Evolutionary conservation across 2,888 invertebrate genomes (phyloP).

Genomic region (Cheilosia vulpina): DNA sequence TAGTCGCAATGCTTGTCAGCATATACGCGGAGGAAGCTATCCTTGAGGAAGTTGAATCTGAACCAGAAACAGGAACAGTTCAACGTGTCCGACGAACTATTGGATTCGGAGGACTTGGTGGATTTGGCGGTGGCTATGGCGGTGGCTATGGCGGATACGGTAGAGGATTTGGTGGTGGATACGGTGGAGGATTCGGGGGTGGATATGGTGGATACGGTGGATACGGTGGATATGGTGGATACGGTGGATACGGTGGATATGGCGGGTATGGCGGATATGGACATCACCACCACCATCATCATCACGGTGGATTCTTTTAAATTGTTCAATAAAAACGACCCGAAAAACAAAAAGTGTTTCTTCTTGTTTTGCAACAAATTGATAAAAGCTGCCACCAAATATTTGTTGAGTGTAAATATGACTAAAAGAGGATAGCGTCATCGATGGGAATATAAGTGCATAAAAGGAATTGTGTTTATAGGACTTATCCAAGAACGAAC

Average conservation of each 20-base stretch:
- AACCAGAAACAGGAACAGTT: constrained; percentile 13
- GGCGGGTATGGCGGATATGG: too few relatives aligned
- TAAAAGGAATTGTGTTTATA: too few relatives aligned
- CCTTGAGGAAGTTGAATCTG: constrained; percentile 6
- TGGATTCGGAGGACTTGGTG: constrained; percentile 34
- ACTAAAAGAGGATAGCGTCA: too few relatives aligned
- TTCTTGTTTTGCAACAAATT: too few relatives aligned
- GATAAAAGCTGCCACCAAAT: too few relatives aligned
- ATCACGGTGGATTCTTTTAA: background rate
- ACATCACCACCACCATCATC: constrained; percentile 14
- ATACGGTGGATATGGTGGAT: background rate
- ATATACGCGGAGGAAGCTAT: constrained; percentile 13
- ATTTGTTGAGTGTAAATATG: too few relatives aligned
- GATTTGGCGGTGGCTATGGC: constrained; percentile 40
- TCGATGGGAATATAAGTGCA: too few relatives aligned
- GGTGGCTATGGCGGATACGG: background rate
- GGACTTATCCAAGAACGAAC: too few relatives aligned
- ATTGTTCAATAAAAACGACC: background rate
- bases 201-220: background rate
- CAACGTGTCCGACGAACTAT: constrained; percentile 48
- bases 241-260: background rate
- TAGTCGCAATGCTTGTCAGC: constrained; percentile 28
- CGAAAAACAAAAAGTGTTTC: background rate
- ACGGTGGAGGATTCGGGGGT: background rate
- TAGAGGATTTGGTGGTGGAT: background rate